These are phyloP conservation scores for Piaya cayana DNA, from an alignment of 2,113 vertebrate species.

Conservation along the genomic window DNA sequence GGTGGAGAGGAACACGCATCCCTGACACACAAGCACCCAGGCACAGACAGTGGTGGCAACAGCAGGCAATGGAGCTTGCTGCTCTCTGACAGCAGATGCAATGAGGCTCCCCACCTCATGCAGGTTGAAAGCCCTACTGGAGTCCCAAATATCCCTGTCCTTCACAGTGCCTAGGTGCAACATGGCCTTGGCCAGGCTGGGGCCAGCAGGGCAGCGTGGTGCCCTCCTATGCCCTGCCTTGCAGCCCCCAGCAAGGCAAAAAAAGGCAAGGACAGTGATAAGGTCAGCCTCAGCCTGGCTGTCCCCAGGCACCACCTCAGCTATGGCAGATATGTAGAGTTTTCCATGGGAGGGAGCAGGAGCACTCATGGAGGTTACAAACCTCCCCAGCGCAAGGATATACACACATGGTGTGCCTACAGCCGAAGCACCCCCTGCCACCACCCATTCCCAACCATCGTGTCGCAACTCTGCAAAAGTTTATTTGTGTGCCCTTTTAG, in stretches of 20 bases:
- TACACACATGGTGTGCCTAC: rapidly evolving
- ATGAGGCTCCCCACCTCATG: background rate
- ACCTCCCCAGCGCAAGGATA: rapidly evolving
- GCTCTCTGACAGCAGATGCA: background rate
- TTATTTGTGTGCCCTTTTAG: background rate
- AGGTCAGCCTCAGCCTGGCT: background rate
- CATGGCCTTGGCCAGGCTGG: background rate
- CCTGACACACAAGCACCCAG: too few relatives aligned
- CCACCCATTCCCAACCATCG: rapidly evolving
- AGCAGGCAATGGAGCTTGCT: background rate
- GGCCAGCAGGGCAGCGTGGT: background rate
- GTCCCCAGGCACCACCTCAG: background rate
- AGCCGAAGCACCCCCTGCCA: background rate
- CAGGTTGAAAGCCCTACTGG: background rate
- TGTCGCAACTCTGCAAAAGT: background rate
- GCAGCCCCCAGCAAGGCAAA: background rate
- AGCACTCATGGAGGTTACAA: background rate
- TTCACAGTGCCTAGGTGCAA: background rate
- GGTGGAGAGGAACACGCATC: background rate
- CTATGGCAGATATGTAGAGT: background rate
- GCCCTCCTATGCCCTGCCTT: background rate
- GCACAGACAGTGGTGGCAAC: background rate
- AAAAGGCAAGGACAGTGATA: background rate
- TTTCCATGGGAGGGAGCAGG: background rate
- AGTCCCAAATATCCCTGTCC: background rate